Conservation (phyloP, 2,113 vertebrate genomes). For the Cyanoliseus patagonus region DNA sequence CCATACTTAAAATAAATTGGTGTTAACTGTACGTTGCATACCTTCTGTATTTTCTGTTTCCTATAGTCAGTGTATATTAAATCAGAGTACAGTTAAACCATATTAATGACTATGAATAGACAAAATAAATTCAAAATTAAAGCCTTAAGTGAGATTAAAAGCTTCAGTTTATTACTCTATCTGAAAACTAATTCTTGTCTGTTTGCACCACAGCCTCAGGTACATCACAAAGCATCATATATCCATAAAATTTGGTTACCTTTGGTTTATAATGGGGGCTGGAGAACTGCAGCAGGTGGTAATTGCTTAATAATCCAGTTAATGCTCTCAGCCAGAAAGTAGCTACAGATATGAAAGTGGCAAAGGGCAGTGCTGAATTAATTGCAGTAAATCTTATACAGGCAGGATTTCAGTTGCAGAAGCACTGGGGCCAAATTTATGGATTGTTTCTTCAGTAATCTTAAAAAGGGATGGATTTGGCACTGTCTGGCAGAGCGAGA, state of each 20-base stretch:
- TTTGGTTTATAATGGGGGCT: background rate
- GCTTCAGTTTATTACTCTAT: background rate
- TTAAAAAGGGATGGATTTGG: background rate
- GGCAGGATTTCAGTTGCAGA: background rate
- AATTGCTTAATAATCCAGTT: constrained; percentile 1
- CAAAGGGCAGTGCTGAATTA: constrained; percentile 3
- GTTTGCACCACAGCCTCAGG: background rate
- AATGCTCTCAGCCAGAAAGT: background rate
- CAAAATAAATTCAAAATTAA: background rate
- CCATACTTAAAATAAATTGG: background rate
- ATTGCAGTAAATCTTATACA: background rate
- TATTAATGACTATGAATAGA: background rate
- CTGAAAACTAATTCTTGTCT: background rate
- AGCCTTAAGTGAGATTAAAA: background rate
- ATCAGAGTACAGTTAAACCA: background rate
- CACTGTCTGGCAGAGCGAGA: background rate
- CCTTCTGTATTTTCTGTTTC: background rate
- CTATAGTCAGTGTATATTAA: background rate
- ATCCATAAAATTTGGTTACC: background rate
- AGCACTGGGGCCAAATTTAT: background rate
- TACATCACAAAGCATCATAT: background rate
- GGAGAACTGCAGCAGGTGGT: background rate
- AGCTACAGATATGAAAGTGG: background rate
- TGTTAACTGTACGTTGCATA: background rate
- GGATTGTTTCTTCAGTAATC: background rate